These are phyloP conservation scores for Corynorhinus townsendii DNA, from an alignment of 2,113 vertebrate genomes.

Conservation along the genomic window DNA sequence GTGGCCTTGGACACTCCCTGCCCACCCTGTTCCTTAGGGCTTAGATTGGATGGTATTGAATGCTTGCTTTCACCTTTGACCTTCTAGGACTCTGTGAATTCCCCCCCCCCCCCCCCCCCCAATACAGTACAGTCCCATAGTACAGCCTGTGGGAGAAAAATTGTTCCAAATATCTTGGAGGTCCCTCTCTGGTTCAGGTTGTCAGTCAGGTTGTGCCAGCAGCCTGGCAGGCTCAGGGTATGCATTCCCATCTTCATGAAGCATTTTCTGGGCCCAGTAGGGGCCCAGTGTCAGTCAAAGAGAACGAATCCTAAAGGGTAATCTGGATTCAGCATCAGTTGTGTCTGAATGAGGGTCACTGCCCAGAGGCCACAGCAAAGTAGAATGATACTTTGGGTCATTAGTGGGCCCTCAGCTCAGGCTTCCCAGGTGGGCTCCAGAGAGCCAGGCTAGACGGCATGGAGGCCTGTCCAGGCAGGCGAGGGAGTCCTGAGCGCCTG, in stretches of 20 bases:
- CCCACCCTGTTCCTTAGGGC: neutral
- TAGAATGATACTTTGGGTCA: neutral
- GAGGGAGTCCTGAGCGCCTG: neutral
- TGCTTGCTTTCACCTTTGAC: neutral
- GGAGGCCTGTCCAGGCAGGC: neutral
- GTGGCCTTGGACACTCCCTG: neutral
- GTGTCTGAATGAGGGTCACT: neutral
- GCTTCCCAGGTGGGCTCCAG: neutral
- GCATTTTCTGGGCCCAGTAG: neutral
- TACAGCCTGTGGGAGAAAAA: neutral
- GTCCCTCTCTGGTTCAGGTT: neutral
- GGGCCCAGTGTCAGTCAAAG: neutral
- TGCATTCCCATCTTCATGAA: neutral
- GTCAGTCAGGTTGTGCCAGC: neutral
- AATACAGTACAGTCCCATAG: neutral
- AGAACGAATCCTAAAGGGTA: neutral
- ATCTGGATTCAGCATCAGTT: neutral
- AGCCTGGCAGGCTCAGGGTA: neutral
- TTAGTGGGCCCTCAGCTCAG: neutral
- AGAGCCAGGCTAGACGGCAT: neutral
- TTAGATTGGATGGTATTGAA: neutral
- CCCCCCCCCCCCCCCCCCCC: too few relatives aligned
- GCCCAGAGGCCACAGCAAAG: neutral
- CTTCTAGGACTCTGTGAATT: neutral
- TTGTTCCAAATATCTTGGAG: neutral